Evolutionary conservation across 2,888 invertebrate species (phyloP), one percentile per base, ranked within the genome.

Genomic region (Aspidiotus rigidus): DNA sequence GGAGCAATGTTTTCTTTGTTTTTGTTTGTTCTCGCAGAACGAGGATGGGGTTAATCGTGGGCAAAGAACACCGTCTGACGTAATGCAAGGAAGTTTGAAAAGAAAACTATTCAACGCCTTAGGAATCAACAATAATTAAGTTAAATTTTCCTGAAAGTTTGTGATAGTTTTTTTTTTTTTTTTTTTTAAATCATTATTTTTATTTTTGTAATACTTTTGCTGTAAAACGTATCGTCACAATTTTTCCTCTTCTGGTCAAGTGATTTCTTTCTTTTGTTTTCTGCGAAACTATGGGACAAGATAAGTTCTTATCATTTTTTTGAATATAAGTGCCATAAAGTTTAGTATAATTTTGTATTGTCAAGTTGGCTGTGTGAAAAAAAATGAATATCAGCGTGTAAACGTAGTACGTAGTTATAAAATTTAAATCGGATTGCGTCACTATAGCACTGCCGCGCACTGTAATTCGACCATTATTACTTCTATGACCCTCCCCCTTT

Each of bases 71-170:
- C 66, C 66, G 44, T 66, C 66, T 66, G 66, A 66, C 28, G 66
- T 66, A 17, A 28, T 66, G 71, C 84, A 84, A 80, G 84, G 86
- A 82, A 87, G 88, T 82, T 83, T 90, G 79, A 89, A 88, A 84
- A 88, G 86, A 80, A 90, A 90, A 85, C 83, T 90, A 79, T 89
- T 90, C 83, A 86, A 87, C 83, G 90, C 86, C 78, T 83, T 90
- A 81, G 89, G 90, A 76, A 73, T 76, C 74, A 75, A 76, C 75
- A 77, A 85, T 85, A 28, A 66, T 49, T 66, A 41, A 66, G 28
- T 54, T 39, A 39, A 40, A 28, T 62, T 62, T 53, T 28, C 28
- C 28, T 28, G 28, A 28, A 53, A 17, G 17, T 53, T 11, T 62
- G 41, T 53, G 44, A n/a, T n/a, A 57, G 57, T 62, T n/a, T 17